phyloP scores from a whole-genome alignment of 2,888 invertebrate species.

The Seladonia tumulorum region DNA sequence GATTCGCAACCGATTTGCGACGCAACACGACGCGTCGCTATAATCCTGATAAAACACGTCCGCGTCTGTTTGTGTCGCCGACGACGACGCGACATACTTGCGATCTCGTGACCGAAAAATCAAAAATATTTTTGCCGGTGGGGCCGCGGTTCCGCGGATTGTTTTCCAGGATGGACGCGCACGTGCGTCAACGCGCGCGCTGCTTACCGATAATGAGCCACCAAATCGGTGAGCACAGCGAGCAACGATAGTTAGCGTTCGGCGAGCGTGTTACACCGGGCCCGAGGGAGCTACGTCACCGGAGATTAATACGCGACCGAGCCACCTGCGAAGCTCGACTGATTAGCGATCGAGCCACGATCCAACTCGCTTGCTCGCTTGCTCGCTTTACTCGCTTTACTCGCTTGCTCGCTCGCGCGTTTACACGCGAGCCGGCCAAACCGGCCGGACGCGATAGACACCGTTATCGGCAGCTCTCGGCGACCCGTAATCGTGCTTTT shows the following conservation, averaged over 20 bases:
- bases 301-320: constrained; percentile 53
- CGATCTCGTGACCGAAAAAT: constrained; percentile 6
- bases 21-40: not conserved
- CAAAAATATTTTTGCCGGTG: constrained; percentile 60
- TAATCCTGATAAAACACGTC: not conserved
- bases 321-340: constrained; percentile 41
- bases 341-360: constrained; percentile 32
- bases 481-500: constrained; percentile 14
- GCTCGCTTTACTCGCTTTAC: not conserved
- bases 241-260: constrained; percentile 21
- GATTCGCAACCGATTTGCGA: not conserved
- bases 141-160: not conserved
- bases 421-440: not conserved
- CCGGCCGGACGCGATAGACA: not conserved
- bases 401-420: not conserved
- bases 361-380: not conserved
- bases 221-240: constrained; percentile 19
- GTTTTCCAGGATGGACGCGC: constrained; percentile 41
- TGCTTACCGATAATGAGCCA: constrained; percentile 53
- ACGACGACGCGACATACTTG: not conserved
- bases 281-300: constrained; percentile 42
- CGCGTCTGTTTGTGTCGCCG: not conserved
- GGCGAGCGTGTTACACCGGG: constrained; percentile 20
- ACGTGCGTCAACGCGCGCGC: constrained; percentile 56
- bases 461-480: constrained; percentile 25